Evolutionary conservation across 2,888 invertebrate species (phyloP).

Genomic region (Didymodactylos carnosus): DNA sequence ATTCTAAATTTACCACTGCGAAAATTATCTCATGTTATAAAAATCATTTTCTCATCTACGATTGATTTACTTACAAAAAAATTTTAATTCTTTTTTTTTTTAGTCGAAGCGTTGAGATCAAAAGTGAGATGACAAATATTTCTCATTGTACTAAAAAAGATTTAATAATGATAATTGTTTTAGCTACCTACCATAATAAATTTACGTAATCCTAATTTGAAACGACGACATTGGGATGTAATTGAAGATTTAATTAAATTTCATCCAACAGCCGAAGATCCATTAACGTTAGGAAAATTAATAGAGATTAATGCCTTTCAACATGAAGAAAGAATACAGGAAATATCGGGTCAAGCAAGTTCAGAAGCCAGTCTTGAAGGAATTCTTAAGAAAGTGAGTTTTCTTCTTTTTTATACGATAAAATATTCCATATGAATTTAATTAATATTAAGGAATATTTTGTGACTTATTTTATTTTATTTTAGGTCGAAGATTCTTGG

Average conservation of each 20-base stretch:
- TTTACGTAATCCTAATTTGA: conserved; percentile 56
- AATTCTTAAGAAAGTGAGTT: conserved; percentile 48
- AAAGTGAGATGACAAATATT: neutral
- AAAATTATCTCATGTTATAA: too few species aligned
- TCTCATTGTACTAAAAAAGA: conserved; percentile 16
- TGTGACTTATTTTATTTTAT: neutral
- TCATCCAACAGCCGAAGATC: conserved; percentile 49
- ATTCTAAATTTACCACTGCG: too few species aligned
- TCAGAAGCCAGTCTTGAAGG: conserved; percentile 63
- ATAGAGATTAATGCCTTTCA: conserved; percentile 55
- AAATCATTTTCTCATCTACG: too few species aligned
- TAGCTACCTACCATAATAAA: conserved; percentile 50
- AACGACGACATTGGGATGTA: conserved; percentile 61
- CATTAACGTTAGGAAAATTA: conserved; percentile 47
- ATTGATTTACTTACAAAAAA: neutral
- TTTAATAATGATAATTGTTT: conserved; percentile 17
- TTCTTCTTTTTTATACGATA: neutral
- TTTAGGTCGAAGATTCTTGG: conserved; percentile 61
- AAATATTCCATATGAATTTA: neutral
- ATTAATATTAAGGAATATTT: neutral
- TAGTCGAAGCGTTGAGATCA: conserved; percentile 16
- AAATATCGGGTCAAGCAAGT: conserved; percentile 65
- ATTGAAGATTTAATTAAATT: conserved; percentile 51
- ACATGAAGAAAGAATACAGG: conserved; percentile 53
- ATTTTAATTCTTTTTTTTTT: neutral